Evolutionary conservation across 1,140 invertebrate species (phyloP).

Genomic region (Oryctes rhinoceros): DNA sequence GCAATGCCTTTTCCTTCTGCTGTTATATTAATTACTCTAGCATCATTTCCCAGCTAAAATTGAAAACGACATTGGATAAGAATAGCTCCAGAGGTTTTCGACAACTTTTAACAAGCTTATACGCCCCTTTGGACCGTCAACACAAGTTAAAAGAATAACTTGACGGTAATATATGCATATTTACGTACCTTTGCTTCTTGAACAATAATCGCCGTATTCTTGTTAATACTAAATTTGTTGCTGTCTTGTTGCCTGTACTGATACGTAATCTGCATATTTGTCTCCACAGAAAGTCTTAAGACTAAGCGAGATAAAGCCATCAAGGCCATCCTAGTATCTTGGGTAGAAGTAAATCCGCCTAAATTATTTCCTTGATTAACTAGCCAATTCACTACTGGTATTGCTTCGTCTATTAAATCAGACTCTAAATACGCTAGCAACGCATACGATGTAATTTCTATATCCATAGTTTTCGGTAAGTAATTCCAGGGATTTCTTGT

Average conservation of each 20-base stretch:
- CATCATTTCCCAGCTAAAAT: slow-evolving; percentile 53
- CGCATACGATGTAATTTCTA: slow-evolving; percentile 82
- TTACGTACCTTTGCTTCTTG: slow-evolving; percentile 60
- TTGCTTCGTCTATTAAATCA: slow-evolving; percentile 65
- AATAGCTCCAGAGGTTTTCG: too few relatives aligned
- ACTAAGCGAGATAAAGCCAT: slow-evolving; percentile 72
- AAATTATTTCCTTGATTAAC: slow-evolving; percentile 76
- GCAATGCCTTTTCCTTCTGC: slow-evolving; percentile 85
- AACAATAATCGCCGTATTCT: slow-evolving; percentile 61
- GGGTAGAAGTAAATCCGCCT: slow-evolving; percentile 80
- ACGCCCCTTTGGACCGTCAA: too few relatives aligned
- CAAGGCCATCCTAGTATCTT: slow-evolving; percentile 74
- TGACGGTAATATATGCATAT: not conserved
- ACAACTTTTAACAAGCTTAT: too few relatives aligned
- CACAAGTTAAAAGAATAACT: too few relatives aligned
- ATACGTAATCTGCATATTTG: slow-evolving; percentile 60
- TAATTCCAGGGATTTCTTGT: slow-evolving; percentile 66
- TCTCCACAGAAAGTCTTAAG: slow-evolving; percentile 51
- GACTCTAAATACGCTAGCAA: slow-evolving; percentile 71
- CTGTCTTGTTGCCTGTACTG: slow-evolving; percentile 52
- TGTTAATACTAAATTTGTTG: slow-evolving; percentile 56
- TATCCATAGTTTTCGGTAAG: slow-evolving; percentile 69
- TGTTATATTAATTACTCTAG: slow-evolving; percentile 59
- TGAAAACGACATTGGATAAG: not conserved
- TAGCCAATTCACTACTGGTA: slow-evolving; percentile 75